Evolutionary conservation across 1,140 invertebrate species (phyloP).

Genomic region (Cyrtorhinus lividipennis): DNA sequence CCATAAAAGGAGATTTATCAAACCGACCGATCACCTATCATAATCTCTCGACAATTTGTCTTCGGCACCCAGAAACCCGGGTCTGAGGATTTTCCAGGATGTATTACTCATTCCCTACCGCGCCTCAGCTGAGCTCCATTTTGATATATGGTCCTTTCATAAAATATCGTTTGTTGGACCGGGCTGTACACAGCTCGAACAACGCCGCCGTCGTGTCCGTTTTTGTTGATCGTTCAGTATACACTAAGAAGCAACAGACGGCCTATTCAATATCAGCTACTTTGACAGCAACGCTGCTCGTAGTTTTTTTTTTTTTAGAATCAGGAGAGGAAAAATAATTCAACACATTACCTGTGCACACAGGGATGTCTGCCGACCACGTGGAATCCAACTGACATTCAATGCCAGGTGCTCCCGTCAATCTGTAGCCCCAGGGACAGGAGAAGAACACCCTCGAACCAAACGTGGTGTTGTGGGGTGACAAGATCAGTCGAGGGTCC

Average conservation of each 20-base stretch:
- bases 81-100: background rate
- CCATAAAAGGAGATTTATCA: background rate
- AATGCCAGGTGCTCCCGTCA: slow-evolving; percentile 53
- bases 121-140: background rate
- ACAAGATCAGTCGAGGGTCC: slow-evolving; percentile 39
- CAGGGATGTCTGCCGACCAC: slow-evolving; percentile 61
- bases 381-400: slow-evolving; percentile 58
- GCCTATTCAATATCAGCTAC: too few species aligned
- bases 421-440: slow-evolving; percentile 64
- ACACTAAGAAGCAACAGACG: too few species aligned
- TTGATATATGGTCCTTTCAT: background rate
- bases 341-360: slow-evolving; percentile 60
- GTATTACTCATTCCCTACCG: background rate
- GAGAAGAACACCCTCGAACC: slow-evolving; percentile 58
- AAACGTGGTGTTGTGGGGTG: slow-evolving; percentile 46
- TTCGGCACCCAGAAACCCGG: background rate
- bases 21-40: background rate
- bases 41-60: background rate
- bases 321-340: too few species aligned
- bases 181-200: too few species aligned
- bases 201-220: too few species aligned
- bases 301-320: too few species aligned
- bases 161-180: too few species aligned
- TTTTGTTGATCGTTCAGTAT: too few species aligned
- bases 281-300: too few species aligned